Conservation (phyloP, 1,140 invertebrate species). For the Adelges cooleyi region DNA sequence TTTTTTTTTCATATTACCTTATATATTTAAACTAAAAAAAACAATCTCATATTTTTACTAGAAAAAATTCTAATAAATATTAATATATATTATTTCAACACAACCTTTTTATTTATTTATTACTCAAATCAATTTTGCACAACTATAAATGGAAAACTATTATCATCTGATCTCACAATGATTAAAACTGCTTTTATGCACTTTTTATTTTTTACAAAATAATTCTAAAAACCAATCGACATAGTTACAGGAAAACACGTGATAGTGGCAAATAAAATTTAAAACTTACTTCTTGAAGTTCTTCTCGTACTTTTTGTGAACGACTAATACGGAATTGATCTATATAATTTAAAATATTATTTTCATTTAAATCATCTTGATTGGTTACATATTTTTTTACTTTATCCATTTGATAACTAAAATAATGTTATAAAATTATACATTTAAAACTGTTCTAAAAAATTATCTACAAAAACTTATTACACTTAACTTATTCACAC, state of each 20-base stretch:
- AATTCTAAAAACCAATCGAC: no score
- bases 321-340: slow-evolving; percentile 5
- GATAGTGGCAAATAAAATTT: neutral
- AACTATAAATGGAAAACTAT: no score
- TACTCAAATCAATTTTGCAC: no score
- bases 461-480: neutral
- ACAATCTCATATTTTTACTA: neutral
- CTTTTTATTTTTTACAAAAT: no score
- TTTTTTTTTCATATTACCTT: neutral
- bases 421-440: neutral
- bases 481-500: neutral
- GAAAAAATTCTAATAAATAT: neutral
- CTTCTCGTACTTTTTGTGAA: slow-evolving; percentile 11
- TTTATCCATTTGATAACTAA: slow-evolving; percentile 32
- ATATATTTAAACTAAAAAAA: neutral
- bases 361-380: slow-evolving; percentile 25
- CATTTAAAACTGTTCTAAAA: neutral
- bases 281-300: slow-evolving; percentile 28
- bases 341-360: slow-evolving; percentile 27
- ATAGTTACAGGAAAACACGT: no score
- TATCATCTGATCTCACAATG: no score
- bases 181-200: no score
- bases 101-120: no score
- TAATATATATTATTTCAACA: no score
- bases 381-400: slow-evolving; percentile 28